Conservation (phyloP, 1,140 invertebrate genomes). For the Marisa cornuarietis region DNA sequence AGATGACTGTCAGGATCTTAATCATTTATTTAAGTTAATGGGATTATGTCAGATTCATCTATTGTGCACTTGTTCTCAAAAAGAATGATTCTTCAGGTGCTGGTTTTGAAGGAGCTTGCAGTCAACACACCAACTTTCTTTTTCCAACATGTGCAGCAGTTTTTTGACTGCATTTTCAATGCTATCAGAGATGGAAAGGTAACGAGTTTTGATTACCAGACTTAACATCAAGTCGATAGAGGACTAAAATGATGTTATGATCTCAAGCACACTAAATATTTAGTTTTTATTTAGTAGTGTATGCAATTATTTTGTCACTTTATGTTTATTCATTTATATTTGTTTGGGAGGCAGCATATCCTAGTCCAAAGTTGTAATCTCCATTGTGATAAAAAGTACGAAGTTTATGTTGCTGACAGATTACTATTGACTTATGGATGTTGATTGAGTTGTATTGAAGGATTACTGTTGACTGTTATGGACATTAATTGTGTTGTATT, state of each 20-base stretch:
- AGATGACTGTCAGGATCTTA: too few species aligned
- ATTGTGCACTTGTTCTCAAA: not conserved
- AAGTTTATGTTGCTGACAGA: not conserved
- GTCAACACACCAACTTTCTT: conserved; percentile 97
- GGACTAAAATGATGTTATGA: too few species aligned
- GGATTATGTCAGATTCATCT: not conserved
- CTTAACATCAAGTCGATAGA: too few species aligned
- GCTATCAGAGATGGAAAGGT: conserved; percentile 90
- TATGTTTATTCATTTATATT: not conserved
- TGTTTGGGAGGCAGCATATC: too few species aligned
- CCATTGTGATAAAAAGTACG: not conserved
- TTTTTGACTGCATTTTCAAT: conserved; percentile 93
- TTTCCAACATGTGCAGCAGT: conserved; percentile 95
- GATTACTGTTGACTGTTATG: not conserved
- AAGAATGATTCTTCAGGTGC: conserved; percentile 69
- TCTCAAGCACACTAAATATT: too few species aligned
- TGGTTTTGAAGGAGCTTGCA: conserved; percentile 92
- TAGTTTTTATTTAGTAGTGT: not conserved
- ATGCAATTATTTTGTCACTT: not conserved
- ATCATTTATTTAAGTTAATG: not conserved
- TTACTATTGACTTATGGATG: not conserved
- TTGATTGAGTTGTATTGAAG: conserved; percentile 45
- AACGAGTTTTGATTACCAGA: not conserved
- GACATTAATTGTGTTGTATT: conserved; percentile 12
- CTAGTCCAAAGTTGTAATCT: not conserved